phyloP scores from a whole-genome alignment of 2,888 invertebrate genomes.

The Nysson spinosus region DNA sequence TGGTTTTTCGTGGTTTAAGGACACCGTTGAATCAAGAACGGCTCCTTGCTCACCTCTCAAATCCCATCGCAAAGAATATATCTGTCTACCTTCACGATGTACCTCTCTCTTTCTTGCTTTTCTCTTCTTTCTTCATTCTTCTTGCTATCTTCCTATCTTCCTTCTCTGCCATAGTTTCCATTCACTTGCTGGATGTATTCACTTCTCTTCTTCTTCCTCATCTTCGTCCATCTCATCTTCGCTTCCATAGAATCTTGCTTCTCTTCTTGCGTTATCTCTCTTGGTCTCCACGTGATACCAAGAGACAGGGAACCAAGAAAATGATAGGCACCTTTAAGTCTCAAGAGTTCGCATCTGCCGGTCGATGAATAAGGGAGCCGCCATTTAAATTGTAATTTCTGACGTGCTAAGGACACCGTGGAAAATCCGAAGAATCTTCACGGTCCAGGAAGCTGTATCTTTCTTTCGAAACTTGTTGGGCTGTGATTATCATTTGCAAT shows the following conservation, averaged over 20 bases:
- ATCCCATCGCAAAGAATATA: conserved; percentile 70
- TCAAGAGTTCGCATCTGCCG: conserved; percentile 48
- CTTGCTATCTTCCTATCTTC: conserved; percentile 1
- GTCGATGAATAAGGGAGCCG: conserved; percentile 61
- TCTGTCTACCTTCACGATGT: conserved; percentile 34
- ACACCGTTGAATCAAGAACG: conserved; percentile 68
- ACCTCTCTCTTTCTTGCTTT: conserved; percentile 6
- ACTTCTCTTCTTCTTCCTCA: conserved; percentile 6
- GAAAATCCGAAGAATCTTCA: conserved; percentile 30
- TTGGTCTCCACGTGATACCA: conserved; percentile 2
- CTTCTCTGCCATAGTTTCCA: not conserved
- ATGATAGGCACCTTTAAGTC: conserved; percentile 41
- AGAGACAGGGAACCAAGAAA: not conserved
- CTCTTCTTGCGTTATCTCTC: conserved; percentile 1
- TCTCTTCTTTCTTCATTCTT: conserved; percentile 8
- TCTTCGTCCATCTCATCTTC: conserved; percentile 1
- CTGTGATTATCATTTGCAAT: too few relatives aligned
- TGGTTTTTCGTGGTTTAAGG: conserved; percentile 69
- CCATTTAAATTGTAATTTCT: conserved; percentile 65
- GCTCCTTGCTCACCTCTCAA: conserved; percentile 61
- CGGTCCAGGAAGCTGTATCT: too few relatives aligned
- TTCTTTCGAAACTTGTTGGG: too few relatives aligned
- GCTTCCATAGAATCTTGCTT: not conserved
- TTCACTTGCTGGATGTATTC: conserved; percentile 3
- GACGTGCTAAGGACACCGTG: conserved; percentile 42